Evolutionary conservation across 2,113 vertebrate species (phyloP), one percentile per base, ranked within the genome.

Genomic region (Promerops cafer): DNA sequence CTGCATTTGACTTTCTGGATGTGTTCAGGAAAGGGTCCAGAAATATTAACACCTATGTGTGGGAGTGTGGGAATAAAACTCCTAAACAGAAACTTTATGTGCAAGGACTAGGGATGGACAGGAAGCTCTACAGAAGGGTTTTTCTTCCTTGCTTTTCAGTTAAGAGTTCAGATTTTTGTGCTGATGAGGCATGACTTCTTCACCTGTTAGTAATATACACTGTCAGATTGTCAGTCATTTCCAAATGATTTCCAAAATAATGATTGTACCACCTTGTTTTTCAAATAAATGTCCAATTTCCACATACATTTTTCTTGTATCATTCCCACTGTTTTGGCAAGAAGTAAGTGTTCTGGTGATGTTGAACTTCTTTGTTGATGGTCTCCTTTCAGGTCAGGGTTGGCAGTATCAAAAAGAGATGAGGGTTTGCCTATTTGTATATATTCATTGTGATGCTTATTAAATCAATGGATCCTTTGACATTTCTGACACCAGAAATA

Each of bases 51-150:
- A 37, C 2, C 9, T 21, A 1, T 16, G 13, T 60, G 27, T 23
- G 23, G 30, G n/a, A 74, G 11, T 3, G 6, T 54, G 28, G 39
- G 35, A 78, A 8, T 50, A 18, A 59, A 80, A 59, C 2, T 83
- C 39, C 33, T 66, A n/a, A 80, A 45, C 20, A 61, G 21, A 54
- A 28, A 21, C 17, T 56, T 79, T 20, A 20, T 54, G 17, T 40
- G 10, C n/a, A 22, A 45, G 24, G 17, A 31, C 33, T 56, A 26
- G 24, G 28, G 8, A 20, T 31, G 20, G 16, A 37, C 2, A 30
- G 0, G 0, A n/a, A 7, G 3, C 10, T n/a, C 10, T 65, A 10
- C 4, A 59, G 33, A 64, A 10, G 7, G 3, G 4, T 57, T 37
- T 84, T 56, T 64, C 26, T 79, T 59, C 3, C 0, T 68, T 69